Conservation (phyloP, 2,797 vertebrate genomes). For the Toxotes lorentzi region DNA sequence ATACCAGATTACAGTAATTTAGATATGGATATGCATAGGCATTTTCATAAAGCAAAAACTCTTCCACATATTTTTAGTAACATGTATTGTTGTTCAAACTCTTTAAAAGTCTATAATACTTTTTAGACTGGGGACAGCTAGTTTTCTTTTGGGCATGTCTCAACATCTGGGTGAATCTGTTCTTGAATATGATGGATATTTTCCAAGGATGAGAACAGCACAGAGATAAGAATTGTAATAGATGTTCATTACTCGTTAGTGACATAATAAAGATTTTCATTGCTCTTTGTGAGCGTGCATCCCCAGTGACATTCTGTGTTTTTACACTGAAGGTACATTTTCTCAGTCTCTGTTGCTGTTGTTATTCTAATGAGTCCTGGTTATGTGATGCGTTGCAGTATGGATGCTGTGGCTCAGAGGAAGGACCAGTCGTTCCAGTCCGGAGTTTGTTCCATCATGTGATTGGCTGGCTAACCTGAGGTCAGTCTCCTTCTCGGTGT, state of each 20-base stretch:
- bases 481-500: not conserved
- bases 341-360: not conserved
- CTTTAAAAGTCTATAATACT: not conserved
- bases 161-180: not conserved
- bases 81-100: too few species aligned
- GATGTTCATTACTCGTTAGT: too few species aligned
- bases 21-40: too few species aligned
- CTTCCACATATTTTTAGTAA: too few species aligned
- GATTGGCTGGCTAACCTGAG: slow-evolving; percentile 66
- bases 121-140: not conserved
- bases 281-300: not conserved
- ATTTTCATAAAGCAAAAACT: not conserved
- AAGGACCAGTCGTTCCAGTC: slow-evolving; percentile 85
- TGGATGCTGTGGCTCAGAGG: slow-evolving; percentile 71
- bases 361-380: not conserved
- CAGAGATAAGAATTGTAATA: too few species aligned
- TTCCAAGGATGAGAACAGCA: not conserved
- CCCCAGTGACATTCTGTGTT: not conserved
- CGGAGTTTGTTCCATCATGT: slow-evolving; percentile 94
- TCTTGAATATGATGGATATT: not conserved
- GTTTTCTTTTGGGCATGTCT: not conserved
- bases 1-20: not conserved
- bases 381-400: slow-evolving; percentile 62
- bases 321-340: too few species aligned
- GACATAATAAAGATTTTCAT: too few species aligned